Conservation (phyloP, 2,797 vertebrate species). For the Ataeniobius toweri region DNA sequence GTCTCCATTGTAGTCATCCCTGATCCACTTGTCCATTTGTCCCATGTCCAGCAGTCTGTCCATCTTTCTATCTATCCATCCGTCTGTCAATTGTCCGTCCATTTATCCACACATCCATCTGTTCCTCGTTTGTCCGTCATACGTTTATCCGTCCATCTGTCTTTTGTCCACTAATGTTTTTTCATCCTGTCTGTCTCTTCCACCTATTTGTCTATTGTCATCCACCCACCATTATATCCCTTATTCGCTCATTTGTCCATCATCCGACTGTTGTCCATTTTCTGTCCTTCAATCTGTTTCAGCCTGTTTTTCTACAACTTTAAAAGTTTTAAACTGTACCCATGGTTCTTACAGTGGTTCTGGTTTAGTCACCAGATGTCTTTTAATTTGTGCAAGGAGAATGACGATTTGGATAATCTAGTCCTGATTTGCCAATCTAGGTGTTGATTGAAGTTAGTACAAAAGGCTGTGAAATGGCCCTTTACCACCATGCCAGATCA, state of each 20-base stretch:
- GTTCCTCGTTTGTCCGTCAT: too few species aligned
- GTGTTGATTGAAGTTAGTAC: background rate
- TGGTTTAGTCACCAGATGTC: background rate
- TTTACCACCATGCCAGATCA: constrained; percentile 4
- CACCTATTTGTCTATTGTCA: background rate
- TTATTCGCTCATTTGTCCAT: too few species aligned
- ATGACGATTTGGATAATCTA: background rate
- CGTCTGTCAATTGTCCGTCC: background rate
- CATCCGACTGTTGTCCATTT: too few species aligned
- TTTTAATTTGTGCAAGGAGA: too few species aligned
- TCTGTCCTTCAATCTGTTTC: background rate
- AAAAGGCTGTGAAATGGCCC: background rate
- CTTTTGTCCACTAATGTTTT: background rate
- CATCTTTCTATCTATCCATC: too few species aligned
- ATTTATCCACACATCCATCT: too few species aligned
- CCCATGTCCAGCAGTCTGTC: too few species aligned
- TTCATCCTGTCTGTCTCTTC: background rate
- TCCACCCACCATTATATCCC: too few species aligned
- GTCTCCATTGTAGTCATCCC: too few species aligned
- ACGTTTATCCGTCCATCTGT: background rate
- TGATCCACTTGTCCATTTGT: too few species aligned
- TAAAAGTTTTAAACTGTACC: background rate
- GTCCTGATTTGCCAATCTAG: background rate
- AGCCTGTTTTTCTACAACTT: background rate
- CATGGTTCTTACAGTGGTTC: background rate